Evolutionary conservation across 2,888 invertebrate genomes (phyloP).

Genomic region (Orthosia incerta): DNA sequence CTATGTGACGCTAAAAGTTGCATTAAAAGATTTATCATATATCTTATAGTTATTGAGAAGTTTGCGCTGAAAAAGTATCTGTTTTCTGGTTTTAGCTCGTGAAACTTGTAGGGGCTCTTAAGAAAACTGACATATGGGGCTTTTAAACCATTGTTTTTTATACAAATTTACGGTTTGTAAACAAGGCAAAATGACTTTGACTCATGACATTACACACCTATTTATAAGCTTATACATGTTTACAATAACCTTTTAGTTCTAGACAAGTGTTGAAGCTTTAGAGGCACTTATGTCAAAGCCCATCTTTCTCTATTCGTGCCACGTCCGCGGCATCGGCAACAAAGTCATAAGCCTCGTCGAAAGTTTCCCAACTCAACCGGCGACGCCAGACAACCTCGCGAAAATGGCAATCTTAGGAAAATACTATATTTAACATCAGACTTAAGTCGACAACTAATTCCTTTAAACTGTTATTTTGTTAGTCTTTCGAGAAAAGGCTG

Average conservation of each 20-base stretch:
- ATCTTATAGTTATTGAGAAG: too few relatives aligned
- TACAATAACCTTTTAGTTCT: slow-evolving; percentile 44
- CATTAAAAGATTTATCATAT: too few relatives aligned
- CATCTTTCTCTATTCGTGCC: slow-evolving; percentile 56
- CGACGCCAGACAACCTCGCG: slow-evolving; percentile 45
- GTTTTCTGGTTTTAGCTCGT: too few relatives aligned
- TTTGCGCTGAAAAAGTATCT: too few relatives aligned
- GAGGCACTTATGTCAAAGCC: slow-evolving; percentile 50
- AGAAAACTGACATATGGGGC: too few relatives aligned
- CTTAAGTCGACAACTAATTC: slow-evolving; percentile 39
- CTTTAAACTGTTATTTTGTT: slow-evolving; percentile 34
- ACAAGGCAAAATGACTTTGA: neutral
- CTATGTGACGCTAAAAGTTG: too few relatives aligned
- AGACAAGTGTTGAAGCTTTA: slow-evolving; percentile 56
- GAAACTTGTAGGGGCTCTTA: too few relatives aligned
- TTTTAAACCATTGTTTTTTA: neutral
- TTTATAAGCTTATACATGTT: slow-evolving; percentile 23
- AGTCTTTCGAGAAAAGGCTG: neutral
- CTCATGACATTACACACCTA: neutral
- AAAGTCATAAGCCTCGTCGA: slow-evolving; percentile 72
- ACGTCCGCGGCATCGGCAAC: slow-evolving; percentile 61
- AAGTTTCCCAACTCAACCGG: slow-evolving; percentile 64
- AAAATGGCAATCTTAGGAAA: slow-evolving; percentile 60
- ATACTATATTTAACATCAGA: slow-evolving; percentile 50
- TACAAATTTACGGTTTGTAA: neutral